phyloP scores from a whole-genome alignment of 1,140 invertebrate genomes.

The Temnothorax longispinosus region DNA sequence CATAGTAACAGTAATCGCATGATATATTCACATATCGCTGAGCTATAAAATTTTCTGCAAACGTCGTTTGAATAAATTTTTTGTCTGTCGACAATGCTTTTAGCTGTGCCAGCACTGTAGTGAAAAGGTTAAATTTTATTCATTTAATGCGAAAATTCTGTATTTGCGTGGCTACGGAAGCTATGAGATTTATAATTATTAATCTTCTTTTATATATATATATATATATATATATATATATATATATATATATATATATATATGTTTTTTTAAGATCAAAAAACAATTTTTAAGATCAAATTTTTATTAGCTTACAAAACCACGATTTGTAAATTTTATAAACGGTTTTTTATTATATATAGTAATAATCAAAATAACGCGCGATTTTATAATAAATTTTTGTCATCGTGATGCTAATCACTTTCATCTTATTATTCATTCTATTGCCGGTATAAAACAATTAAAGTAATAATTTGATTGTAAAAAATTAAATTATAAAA shows the following conservation, averaged over 20 bases:
- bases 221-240: no score
- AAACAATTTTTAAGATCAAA: background rate
- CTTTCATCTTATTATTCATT: background rate
- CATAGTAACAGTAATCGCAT: slow-evolving; percentile 26
- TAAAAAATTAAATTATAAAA: background rate
- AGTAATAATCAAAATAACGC: background rate
- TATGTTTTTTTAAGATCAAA: background rate
- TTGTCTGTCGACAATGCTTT: background rate
- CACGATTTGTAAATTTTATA: background rate
- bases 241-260: no score
- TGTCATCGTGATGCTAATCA: background rate
- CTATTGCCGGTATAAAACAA: background rate
- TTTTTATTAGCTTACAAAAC: background rate
- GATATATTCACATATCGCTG: slow-evolving; percentile 39
- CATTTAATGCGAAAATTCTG: background rate
- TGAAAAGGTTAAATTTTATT: slow-evolving; percentile 16
- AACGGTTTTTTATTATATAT: background rate
- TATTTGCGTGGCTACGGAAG: background rate
- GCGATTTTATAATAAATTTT: background rate
- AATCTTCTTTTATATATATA: background rate
- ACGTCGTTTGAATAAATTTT: slow-evolving; percentile 5
- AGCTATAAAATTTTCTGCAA: slow-evolving; percentile 6
- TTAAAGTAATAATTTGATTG: background rate
- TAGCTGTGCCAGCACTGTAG: background rate
- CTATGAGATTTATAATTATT: background rate